Conservation (phyloP, 1,140 invertebrate species). For the Whitmania pigra region DNA sequence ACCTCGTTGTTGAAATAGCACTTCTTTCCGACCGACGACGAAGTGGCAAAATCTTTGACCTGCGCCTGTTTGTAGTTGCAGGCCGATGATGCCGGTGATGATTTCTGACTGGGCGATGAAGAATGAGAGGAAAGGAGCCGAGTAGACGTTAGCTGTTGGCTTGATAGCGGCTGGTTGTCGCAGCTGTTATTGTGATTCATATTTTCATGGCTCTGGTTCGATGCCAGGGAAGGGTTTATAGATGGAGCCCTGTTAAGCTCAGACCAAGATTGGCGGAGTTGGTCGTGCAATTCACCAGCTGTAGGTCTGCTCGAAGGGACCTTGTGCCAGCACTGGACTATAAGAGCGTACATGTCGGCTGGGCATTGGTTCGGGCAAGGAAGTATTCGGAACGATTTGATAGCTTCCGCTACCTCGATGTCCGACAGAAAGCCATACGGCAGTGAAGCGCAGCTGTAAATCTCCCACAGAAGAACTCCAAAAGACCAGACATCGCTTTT, state of each 20-base stretch:
- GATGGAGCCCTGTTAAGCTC: not conserved
- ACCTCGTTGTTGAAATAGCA: not conserved
- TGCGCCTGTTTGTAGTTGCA: not conserved
- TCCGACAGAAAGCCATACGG: conserved; percentile 88
- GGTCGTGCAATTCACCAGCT: conserved; percentile 46
- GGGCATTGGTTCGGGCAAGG: conserved; percentile 84
- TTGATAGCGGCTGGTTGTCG: not conserved
- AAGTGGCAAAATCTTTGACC: not conserved
- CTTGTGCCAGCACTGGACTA: conserved; percentile 96
- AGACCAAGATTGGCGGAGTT: not conserved
- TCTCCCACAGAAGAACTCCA: conserved; percentile 95
- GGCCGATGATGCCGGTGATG: conserved; percentile 8
- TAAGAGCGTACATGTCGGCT: conserved; percentile 72
- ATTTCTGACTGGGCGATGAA: conserved; percentile 16
- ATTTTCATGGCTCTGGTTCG: too few relatives aligned
- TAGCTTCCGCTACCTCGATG: conserved; percentile 83
- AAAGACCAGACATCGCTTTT: conserved; percentile 97
- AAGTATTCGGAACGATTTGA: conserved; percentile 46
- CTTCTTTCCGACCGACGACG: not conserved
- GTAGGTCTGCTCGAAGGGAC: conserved; percentile 72
- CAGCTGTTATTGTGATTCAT: not conserved
- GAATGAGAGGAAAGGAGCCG: not conserved
- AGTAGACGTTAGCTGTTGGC: not conserved
- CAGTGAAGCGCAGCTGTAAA: conserved; percentile 87
- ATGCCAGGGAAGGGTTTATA: not conserved